Evolutionary conservation across 2,888 invertebrate species (phyloP).

Genomic region (Morpho achilles): DNA sequence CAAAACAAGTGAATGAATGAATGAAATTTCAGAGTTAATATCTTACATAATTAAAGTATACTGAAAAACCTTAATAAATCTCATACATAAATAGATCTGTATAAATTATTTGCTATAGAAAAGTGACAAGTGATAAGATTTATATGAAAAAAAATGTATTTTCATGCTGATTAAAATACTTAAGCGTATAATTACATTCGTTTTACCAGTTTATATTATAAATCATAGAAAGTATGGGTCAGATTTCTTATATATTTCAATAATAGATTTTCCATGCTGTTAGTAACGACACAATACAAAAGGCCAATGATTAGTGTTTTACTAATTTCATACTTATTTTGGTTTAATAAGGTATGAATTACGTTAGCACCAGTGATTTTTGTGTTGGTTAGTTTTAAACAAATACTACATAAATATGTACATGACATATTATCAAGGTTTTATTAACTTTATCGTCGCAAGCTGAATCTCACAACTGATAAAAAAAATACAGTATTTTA

Average conservation of each 20-base stretch:
- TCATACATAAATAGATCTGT: conserved; percentile 26
- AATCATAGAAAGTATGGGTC: conserved; percentile 52
- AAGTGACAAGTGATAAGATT: not conserved
- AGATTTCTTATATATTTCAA: conserved; percentile 39
- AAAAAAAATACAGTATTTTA: not conserved
- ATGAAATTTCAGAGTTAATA: not conserved
- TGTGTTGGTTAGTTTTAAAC: not conserved
- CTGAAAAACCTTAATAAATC: not conserved
- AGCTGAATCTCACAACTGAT: too few relatives aligned
- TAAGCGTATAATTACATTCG: conserved; percentile 14
- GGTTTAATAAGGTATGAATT: not conserved
- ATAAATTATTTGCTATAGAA: conserved; percentile 17
- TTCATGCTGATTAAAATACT: conserved; percentile 22
- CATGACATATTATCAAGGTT: not conserved
- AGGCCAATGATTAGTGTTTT: not conserved
- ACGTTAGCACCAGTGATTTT: not conserved
- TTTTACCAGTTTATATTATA: not conserved
- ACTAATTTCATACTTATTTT: not conserved
- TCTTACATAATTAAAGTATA: not conserved
- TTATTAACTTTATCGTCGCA: too few relatives aligned
- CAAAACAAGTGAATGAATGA: not conserved
- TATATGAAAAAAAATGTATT: conserved; percentile 2
- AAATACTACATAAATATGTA: not conserved
- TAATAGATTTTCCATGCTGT: conserved; percentile 32
- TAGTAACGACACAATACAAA: conserved; percentile 20